These are phyloP conservation scores for Epinotia bilunana DNA, from an alignment of 2,888 invertebrate species.

Conservation along the genomic window DNA sequence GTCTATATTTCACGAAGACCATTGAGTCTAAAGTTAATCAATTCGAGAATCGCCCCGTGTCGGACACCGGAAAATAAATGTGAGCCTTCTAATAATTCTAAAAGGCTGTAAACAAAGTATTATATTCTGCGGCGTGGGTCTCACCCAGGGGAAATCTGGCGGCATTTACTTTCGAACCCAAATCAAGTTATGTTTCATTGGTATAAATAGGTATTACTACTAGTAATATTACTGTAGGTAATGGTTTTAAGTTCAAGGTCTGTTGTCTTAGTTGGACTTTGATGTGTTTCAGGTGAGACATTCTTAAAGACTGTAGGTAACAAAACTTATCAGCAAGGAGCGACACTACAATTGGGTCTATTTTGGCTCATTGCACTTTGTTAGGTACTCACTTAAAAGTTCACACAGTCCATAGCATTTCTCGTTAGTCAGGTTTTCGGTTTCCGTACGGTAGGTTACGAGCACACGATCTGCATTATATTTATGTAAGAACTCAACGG, in stretches of 20 bases:
- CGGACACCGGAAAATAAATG: constrained; percentile 23
- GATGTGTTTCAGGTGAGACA: neutral
- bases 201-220: constrained; percentile 29
- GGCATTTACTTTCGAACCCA: constrained; percentile 39
- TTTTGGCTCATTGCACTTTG: too few relatives aligned
- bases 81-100: constrained; percentile 39
- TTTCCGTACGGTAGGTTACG: too few relatives aligned
- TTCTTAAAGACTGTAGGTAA: neutral
- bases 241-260: constrained; percentile 29
- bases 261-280: neutral
- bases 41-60: constrained; percentile 8
- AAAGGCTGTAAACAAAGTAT: constrained; percentile 43
- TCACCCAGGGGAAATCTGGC: constrained; percentile 40
- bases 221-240: constrained; percentile 17
- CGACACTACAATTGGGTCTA: too few relatives aligned
- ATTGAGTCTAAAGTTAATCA: constrained; percentile 20
- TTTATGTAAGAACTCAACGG: too few relatives aligned
- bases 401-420: too few relatives aligned
- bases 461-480: too few relatives aligned
- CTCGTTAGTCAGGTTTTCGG: too few relatives aligned
- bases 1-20: neutral
- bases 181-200: constrained; percentile 39
- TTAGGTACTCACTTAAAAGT: too few relatives aligned
- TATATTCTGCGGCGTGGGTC: constrained; percentile 22
- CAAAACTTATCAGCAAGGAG: neutral